A percentile compares a stretch with the other conserved stretches of the same genome.
Evolutionary conservation across 1,140 invertebrate species (phyloP).

Genomic region (Habropoda laboriosa): DNA sequence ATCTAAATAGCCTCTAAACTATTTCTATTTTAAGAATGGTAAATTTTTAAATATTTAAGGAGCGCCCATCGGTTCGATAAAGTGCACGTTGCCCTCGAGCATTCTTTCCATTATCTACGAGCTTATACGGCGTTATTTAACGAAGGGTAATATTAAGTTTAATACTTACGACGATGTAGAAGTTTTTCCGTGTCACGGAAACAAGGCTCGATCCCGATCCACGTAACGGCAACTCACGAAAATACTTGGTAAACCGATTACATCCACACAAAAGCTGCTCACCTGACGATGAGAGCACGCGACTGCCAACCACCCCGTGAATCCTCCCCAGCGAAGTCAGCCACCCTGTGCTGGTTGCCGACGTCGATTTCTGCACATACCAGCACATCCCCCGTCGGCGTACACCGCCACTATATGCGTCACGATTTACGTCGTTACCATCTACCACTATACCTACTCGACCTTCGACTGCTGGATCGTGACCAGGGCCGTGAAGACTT

Average conservation of each 20-base stretch:
- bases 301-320: conserved; percentile 67
- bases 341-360: conserved; percentile 43
- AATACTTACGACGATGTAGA: conserved; percentile 41
- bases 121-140: neutral
- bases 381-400: conserved; percentile 30
- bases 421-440: conserved; percentile 41
- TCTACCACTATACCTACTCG: conserved; percentile 50
- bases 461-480: conserved; percentile 50
- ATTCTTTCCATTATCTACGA: neutral
- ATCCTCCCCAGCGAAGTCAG: conserved; percentile 37
- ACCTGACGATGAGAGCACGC: conserved; percentile 70
- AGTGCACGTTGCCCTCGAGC: neutral
- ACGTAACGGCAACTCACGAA: conserved; percentile 25
- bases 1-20: neutral
- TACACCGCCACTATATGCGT: conserved; percentile 23
- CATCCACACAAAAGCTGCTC: conserved; percentile 65
- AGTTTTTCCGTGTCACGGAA: conserved; percentile 47
- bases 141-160: conserved; percentile 16
- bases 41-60: neutral
- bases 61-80: neutral
- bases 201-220: neutral
- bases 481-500: conserved; percentile 49
- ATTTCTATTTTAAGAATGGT: neutral
- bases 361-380: conserved; percentile 61
- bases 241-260: conserved; percentile 54